Evolutionary conservation across 2,888 invertebrate genomes (phyloP).

Genomic region (Hetaerina titia): DNA sequence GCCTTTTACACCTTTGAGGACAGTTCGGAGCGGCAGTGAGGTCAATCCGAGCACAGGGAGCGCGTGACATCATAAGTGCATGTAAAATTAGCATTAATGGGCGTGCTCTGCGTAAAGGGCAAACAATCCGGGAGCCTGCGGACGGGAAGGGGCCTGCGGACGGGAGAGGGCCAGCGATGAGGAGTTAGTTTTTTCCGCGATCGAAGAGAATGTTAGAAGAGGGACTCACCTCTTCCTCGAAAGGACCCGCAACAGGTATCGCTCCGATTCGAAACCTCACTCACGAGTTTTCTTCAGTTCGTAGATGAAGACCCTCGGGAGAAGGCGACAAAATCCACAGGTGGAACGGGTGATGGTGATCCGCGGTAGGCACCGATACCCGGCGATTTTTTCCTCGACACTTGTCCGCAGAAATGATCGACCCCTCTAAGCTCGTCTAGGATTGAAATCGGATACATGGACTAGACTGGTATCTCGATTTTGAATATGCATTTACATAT

Average conservation of each 20-base stretch:
- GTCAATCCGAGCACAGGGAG: background rate
- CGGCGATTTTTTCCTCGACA: background rate
- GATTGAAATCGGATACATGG: too few relatives aligned
- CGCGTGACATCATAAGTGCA: too few relatives aligned
- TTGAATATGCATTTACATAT: too few relatives aligned
- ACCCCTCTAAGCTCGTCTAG: background rate
- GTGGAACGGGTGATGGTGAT: background rate
- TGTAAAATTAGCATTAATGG: too few relatives aligned
- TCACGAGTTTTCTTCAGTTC: background rate
- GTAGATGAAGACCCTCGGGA: background rate
- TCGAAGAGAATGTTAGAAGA: background rate
- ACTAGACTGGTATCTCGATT: too few relatives aligned
- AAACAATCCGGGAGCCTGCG: background rate
- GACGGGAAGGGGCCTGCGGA: background rate
- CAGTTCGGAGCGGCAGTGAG: background rate
- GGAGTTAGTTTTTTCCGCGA: background rate
- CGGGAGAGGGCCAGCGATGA: background rate
- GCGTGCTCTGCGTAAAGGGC: too few relatives aligned
- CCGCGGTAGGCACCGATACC: background rate
- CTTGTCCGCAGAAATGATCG: background rate
- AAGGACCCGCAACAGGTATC: slow-evolving; percentile 17
- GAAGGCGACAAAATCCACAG: background rate
- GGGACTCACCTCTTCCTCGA: background rate
- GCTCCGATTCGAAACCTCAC: background rate
- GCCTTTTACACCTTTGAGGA: background rate